These are phyloP conservation scores for Tiliacea citrago DNA, from an alignment of 2,888 invertebrate genomes.

Conservation along the genomic window DNA sequence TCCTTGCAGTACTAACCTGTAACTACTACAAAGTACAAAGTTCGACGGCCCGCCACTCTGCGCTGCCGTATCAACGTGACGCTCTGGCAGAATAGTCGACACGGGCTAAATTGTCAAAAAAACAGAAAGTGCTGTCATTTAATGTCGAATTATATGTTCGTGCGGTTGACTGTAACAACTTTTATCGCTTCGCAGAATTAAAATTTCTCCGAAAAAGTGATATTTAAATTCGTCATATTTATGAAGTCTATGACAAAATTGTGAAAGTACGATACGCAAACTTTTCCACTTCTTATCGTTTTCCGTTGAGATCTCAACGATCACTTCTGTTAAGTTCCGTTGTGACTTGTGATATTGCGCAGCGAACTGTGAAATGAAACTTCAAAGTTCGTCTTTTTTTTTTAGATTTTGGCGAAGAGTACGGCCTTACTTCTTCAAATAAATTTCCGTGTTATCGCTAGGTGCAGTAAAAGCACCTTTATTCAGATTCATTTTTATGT, in stretches of 20 bases:
- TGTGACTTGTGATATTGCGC: constrained; percentile 42
- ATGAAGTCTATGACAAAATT: constrained; percentile 22
- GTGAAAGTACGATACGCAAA: constrained; percentile 19
- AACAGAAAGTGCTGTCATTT: not conserved
- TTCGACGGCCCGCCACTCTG: too few relatives aligned
- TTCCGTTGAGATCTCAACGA: constrained; percentile 36
- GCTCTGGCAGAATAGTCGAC: too few relatives aligned
- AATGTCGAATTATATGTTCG: not conserved
- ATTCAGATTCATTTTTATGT: too few relatives aligned
- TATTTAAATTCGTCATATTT: constrained; percentile 9
- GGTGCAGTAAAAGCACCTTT: too few relatives aligned
- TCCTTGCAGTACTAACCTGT: too few relatives aligned
- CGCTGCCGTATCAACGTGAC: too few relatives aligned
- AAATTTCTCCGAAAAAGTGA: not conserved
- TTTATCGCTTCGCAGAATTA: not conserved
- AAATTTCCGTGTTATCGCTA: not conserved
- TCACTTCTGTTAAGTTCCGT: constrained; percentile 42
- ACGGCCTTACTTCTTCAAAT: not conserved
- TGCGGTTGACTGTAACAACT: not conserved
- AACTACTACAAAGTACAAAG: too few relatives aligned
- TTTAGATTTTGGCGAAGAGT: not conserved
- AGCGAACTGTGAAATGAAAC: constrained; percentile 53
- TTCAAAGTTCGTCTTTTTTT: constrained; percentile 36
- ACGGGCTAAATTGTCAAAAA: too few relatives aligned
- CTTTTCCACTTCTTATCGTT: constrained; percentile 36